Conservation (phyloP, 2,113 vertebrate species). For the Cygnus buccinator region DNA sequence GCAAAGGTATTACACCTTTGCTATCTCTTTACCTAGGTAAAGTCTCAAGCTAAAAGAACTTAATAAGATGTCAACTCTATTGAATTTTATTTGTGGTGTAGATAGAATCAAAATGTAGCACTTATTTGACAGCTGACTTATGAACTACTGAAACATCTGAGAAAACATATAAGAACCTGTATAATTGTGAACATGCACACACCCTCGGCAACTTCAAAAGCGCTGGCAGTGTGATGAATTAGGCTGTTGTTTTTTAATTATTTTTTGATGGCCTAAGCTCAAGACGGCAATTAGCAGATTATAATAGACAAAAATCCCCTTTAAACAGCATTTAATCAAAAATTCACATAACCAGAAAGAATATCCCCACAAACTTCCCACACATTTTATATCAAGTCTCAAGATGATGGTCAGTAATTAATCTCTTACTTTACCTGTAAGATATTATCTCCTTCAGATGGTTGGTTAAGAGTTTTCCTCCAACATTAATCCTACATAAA, state of each 20-base stretch:
- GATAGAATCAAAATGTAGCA: background rate
- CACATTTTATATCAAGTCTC: background rate
- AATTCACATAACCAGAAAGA: background rate
- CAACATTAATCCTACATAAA: conserved; percentile 90
- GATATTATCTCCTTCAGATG: conserved; percentile 99
- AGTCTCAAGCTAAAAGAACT: background rate
- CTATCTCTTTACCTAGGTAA: background rate
- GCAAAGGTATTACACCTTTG: background rate
- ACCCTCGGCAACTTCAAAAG: background rate
- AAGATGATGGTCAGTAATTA: background rate
- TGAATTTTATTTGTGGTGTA: background rate
- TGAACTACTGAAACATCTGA: background rate
- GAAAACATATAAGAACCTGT: background rate
- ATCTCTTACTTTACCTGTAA: conserved; percentile 84
- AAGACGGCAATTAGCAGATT: background rate
- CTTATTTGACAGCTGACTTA: background rate
- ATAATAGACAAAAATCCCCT: background rate
- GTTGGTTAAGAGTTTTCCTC: conserved; percentile 96
- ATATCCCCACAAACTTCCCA: background rate
- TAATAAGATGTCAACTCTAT: background rate
- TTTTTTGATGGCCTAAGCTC: background rate
- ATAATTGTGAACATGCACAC: background rate
- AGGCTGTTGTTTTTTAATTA: background rate
- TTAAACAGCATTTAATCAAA: background rate
- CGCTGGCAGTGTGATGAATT: background rate